Percentiles rank a stretch among this genome's conserved stretches.
Evolutionary conservation across 2,888 invertebrate genomes (phyloP).

Genomic region (Xanthorhoe designata): DNA sequence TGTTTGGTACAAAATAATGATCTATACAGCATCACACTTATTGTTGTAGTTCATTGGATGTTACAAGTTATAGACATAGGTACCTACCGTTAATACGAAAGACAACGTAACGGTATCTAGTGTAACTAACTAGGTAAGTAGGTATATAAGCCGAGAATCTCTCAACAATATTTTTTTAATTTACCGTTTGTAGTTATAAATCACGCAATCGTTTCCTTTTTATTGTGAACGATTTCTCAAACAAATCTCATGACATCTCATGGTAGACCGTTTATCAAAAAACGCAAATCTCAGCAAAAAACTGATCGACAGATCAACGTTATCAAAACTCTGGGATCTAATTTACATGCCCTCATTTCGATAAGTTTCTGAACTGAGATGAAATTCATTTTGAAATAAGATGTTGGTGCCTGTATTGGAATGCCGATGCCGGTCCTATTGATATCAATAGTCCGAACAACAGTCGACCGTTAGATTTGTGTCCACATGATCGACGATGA

Average conservation of each 20-base stretch:
- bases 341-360: conserved; percentile 27
- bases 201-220: background rate
- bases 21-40: too few species aligned
- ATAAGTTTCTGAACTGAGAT: conserved; percentile 20
- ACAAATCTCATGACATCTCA: conserved; percentile 5
- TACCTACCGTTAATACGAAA: too few species aligned
- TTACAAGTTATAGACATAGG: too few species aligned
- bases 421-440: conserved; percentile 33
- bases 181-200: background rate
- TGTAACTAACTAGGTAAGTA: too few species aligned
- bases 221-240: background rate
- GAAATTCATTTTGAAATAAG: conserved; percentile 29
- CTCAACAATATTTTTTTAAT: background rate
- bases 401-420: conserved; percentile 23
- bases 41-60: too few species aligned
- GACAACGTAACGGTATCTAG: too few species aligned
- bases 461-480: conserved; percentile 69
- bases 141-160: background rate
- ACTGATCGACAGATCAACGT: conserved; percentile 20
- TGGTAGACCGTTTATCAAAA: background rate
- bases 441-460: conserved; percentile 52
- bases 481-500: conserved; percentile 68
- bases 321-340: conserved; percentile 20
- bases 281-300: conserved; percentile 16
- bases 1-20: too few species aligned